Percentiles rank a stretch among this genome's conserved stretches.
These are phyloP conservation scores for Mimumesa dahlbomi DNA, from an alignment of 2,888 invertebrate genomes.

Conservation along the genomic window DNA sequence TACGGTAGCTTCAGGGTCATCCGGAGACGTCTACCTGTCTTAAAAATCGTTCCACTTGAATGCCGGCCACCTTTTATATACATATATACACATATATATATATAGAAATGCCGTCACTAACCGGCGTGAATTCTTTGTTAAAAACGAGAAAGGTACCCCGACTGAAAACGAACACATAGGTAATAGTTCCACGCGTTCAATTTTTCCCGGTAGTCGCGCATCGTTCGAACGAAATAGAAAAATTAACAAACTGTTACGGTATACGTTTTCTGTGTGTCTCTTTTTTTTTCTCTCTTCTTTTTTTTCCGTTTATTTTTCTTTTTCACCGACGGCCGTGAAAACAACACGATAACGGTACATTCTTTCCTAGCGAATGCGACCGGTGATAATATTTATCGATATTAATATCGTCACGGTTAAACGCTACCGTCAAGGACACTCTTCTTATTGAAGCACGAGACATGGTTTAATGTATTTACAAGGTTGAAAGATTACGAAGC, in stretches of 20 bases:
- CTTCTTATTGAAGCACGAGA: neutral
- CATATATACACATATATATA: neutral
- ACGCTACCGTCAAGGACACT: neutral
- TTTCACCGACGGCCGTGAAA: too few species aligned
- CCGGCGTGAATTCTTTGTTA: slow-evolving; percentile 1
- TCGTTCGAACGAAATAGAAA: too few species aligned
- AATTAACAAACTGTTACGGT: too few species aligned
- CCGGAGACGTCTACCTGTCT: slow-evolving; percentile 48
- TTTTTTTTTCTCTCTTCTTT: too few species aligned
- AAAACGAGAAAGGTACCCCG: slow-evolving; percentile 7
- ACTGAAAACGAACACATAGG: neutral
- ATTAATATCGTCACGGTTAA: slow-evolving; percentile 1
- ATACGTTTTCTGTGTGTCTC: too few species aligned
- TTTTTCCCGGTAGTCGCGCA: too few species aligned
- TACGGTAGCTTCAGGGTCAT: slow-evolving; percentile 63
- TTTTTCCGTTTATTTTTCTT: too few species aligned
- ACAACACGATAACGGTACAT: too few species aligned
- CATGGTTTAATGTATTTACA: neutral
- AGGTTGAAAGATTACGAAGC: neutral
- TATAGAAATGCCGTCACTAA: neutral
- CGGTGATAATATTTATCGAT: too few species aligned
- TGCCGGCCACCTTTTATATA: slow-evolving; percentile 30
- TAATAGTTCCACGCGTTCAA: too few species aligned
- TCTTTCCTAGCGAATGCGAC: neutral
- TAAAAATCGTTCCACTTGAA: slow-evolving; percentile 58